Evolutionary conservation across 2,113 vertebrate genomes (phyloP), one percentile per base, ranked within the genome.

Genomic region (Abramis brama): DNA sequence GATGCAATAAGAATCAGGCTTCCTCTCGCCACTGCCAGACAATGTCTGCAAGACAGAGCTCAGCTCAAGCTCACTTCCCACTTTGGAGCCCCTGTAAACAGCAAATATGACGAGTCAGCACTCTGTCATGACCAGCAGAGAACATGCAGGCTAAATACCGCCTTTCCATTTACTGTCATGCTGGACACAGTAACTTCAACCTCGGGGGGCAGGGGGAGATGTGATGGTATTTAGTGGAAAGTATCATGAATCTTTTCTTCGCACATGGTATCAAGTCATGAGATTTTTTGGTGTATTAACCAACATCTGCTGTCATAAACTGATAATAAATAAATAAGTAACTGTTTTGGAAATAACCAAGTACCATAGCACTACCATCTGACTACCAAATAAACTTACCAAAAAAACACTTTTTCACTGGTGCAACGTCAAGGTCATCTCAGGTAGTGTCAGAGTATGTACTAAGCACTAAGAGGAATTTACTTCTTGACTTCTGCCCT

Each of bases 51-150:
- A 90, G 17, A 77, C 75, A 84, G 55, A 86, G 27, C 59, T 85
- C 50, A 71, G 39, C 50, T 82, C 39, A 70, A 47, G 71, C 86
- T 90, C 91, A 93, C 87, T 94, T 95, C 91, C 92, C 89, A 87
- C 84, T 94, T 91, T 87, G 84, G 89, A 91, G 89, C 87, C 90
- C 91, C 92, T 86, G 86, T 88, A 91, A 89, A 79, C 79, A 88
- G 90, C 91, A 82, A 81, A 70, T 79, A 89, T 92, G 93, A 92
- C 90, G 90, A 91, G 87, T 85, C 91, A 92, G 92, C 89, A 91
- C 70, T 89, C 91, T 91, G 89, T 83, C 86, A 84, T 91, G 85
- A 86, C 90, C 78, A 87, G 83, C 80, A 68, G 79, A 77, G 27
- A 83, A 75, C 82, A 39, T 71, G 62, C n/a, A 71, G 39, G 77